Percentiles rank a stretch among this genome's conserved stretches.
phyloP scores from a whole-genome alignment of 1,140 invertebrate genomes.

The Drosophila pseudoobscura region DNA sequence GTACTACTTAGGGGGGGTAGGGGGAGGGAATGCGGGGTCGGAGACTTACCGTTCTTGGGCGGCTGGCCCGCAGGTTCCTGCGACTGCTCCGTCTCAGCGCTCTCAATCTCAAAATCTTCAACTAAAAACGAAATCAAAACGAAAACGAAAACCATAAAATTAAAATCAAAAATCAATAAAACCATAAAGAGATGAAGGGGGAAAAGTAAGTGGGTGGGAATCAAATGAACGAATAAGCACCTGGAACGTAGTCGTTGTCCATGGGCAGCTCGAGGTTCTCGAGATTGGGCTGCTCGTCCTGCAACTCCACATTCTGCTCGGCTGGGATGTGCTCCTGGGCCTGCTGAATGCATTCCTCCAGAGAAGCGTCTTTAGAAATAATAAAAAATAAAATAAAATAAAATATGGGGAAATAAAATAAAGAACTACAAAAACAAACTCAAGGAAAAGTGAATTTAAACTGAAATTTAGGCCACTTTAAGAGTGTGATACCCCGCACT shows the following conservation, averaged over 20 bases:
- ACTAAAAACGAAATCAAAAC: conserved; percentile 50
- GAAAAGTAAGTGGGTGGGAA: conserved; percentile 6
- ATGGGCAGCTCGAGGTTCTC: conserved; percentile 62
- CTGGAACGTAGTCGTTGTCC: conserved; percentile 74
- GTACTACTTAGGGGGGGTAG: conserved; percentile 38
- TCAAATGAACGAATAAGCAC: conserved; percentile 57
- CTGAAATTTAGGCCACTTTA: not conserved
- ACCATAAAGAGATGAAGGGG: conserved; percentile 41
- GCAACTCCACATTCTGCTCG: conserved; percentile 84
- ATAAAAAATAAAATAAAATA: conserved; percentile 22
- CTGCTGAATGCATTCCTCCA: conserved; percentile 86
- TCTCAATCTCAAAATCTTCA: conserved; percentile 62
- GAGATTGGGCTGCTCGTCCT: conserved; percentile 74
- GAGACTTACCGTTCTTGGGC: conserved; percentile 83
- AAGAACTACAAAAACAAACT: not conserved
- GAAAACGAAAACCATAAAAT: conserved; percentile 31
- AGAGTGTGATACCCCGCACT: not conserved
- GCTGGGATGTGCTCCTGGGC: conserved; percentile 84
- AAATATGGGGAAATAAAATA: conserved; percentile 43
- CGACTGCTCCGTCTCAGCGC: conserved; percentile 39
- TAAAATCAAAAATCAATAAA: conserved; percentile 48
- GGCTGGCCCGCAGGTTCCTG: conserved; percentile 41
- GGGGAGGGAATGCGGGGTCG: not conserved
- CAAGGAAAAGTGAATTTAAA: conserved; percentile 2
- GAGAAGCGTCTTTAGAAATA: conserved; percentile 84